These are phyloP conservation scores for Mixornis gularis DNA, from an alignment of 2,113 vertebrate genomes.

Conservation along the genomic window DNA sequence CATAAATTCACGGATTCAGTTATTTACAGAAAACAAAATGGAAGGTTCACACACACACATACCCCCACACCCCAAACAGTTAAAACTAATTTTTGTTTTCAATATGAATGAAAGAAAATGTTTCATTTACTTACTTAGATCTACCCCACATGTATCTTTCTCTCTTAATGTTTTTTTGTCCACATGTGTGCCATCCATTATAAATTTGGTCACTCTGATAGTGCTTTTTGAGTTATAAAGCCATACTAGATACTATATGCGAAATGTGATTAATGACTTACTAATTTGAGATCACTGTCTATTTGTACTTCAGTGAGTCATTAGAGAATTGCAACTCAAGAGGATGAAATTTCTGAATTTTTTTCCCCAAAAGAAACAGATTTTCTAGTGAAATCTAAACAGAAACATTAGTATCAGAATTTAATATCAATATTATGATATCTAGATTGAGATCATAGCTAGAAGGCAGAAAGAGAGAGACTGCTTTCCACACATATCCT, in stretches of 20 bases:
- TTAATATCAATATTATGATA: slow-evolving; percentile 66
- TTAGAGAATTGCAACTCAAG: slow-evolving; percentile 40
- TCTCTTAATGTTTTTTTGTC: background rate
- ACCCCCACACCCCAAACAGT: too few species aligned
- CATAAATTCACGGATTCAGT: background rate
- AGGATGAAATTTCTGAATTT: slow-evolving; percentile 45
- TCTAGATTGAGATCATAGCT: slow-evolving; percentile 44
- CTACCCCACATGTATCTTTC: background rate
- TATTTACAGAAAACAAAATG: background rate
- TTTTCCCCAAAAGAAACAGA: slow-evolving; percentile 40
- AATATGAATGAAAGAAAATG: background rate
- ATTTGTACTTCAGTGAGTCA: slow-evolving; percentile 29
- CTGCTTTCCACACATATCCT: slow-evolving; percentile 31
- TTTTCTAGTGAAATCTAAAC: slow-evolving; percentile 60
- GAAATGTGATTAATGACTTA: background rate
- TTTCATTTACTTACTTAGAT: background rate
- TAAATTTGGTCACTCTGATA: background rate
- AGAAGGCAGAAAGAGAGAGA: slow-evolving; percentile 41
- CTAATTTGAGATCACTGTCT: slow-evolving; percentile 37
- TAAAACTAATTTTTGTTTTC: background rate
- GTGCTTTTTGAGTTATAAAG: background rate
- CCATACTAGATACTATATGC: background rate
- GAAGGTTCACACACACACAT: background rate
- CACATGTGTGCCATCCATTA: background rate
- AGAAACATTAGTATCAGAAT: slow-evolving; percentile 60